These are phyloP conservation scores for Leptinotarsa undecemlineata DNA, from an alignment of 1,140 invertebrate genomes.

Conservation along the genomic window DNA sequence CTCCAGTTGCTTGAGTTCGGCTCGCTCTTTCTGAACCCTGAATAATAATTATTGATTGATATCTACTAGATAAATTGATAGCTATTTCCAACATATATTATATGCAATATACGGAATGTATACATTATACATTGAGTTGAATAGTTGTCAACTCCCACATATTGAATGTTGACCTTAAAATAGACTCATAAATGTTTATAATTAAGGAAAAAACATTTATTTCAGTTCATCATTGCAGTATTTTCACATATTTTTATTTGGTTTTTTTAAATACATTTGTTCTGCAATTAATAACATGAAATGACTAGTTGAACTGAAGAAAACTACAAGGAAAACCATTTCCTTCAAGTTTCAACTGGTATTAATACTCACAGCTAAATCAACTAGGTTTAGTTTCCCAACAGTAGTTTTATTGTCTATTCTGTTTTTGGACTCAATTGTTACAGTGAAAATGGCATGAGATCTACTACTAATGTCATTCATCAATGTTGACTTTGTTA, in stretches of 20 bases:
- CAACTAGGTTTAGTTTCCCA: constrained; percentile 75
- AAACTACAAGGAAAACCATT: background rate
- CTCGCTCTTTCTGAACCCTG: constrained; percentile 84
- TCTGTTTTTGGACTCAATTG: constrained; percentile 89
- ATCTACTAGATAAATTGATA: too few species aligned
- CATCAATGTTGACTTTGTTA: constrained; percentile 92
- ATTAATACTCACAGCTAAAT: constrained; percentile 64
- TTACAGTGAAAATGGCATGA: constrained; percentile 98
- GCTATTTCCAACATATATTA: too few species aligned
- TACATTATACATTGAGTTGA: too few species aligned
- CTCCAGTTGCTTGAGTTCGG: constrained; percentile 88
- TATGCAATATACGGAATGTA: too few species aligned
- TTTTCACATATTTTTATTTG: too few species aligned
- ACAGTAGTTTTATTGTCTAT: constrained; percentile 74
- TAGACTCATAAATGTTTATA: too few species aligned
- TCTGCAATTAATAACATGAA: too few species aligned
- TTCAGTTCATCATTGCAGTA: too few species aligned
- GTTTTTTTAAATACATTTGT: too few species aligned
- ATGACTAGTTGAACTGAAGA: background rate
- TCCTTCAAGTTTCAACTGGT: background rate
- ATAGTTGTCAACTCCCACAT: too few species aligned
- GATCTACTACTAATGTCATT: constrained; percentile 97
- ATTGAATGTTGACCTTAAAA: too few species aligned
- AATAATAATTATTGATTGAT: constrained; percentile 12
- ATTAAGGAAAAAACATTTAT: too few species aligned